These are phyloP conservation scores for Conomelus anceps DNA, from an alignment of 2,888 invertebrate species.

Conservation along the genomic window DNA sequence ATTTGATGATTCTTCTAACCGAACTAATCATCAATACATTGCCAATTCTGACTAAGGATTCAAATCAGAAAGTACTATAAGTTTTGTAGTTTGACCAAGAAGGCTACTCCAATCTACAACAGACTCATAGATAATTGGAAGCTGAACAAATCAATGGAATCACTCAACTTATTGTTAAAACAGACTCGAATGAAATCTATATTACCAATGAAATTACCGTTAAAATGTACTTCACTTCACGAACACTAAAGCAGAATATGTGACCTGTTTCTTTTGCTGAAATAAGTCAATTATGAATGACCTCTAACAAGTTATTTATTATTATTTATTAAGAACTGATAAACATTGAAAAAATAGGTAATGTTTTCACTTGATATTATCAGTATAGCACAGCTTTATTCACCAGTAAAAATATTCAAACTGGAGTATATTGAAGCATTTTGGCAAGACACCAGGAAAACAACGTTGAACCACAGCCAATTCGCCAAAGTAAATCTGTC, in stretches of 20 bases:
- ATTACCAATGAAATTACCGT: not conserved
- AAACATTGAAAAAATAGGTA: no score
- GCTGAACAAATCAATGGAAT: not conserved
- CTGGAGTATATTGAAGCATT: not conserved
- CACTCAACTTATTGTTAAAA: not conserved
- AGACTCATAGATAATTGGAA: not conserved
- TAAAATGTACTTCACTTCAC: not conserved
- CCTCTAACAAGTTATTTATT: no score
- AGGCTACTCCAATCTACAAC: no score
- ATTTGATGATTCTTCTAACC: no score
- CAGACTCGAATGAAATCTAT: not conserved
- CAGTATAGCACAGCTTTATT: not conserved
- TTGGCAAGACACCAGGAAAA: not conserved
- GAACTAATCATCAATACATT: no score
- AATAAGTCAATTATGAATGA: not conserved
- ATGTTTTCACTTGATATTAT: not conserved
- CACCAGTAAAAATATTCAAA: not conserved
- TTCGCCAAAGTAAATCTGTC: not conserved
- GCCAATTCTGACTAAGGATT: no score
- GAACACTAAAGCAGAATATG: not conserved
- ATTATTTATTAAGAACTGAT: no score
- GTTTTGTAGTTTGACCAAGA: no score
- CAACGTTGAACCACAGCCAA: not conserved
- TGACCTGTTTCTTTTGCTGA: not conserved
- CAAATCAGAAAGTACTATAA: no score